Evolutionary conservation across 2,113 vertebrate genomes (phyloP).

Genomic region (Ictalurus punctatus): DNA sequence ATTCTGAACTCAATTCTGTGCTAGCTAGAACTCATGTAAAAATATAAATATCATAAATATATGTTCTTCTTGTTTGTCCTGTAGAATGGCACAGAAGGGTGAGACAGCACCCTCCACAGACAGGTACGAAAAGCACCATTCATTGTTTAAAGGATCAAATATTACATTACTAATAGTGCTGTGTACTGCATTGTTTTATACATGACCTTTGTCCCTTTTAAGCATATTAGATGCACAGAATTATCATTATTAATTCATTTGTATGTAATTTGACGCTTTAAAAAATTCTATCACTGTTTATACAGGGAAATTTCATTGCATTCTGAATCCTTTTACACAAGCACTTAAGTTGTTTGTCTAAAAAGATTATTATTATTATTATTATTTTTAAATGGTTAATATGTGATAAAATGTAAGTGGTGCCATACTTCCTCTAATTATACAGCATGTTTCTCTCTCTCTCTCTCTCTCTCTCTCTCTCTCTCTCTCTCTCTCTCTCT

Average conservation of each 20-base stretch:
- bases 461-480: neutral
- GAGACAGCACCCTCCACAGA: slow-evolving; percentile 40
- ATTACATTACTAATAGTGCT: neutral
- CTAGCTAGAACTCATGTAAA: neutral
- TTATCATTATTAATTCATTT: neutral
- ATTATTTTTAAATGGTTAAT: neutral
- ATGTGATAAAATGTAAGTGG: neutral
- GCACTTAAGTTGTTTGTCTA: neutral
- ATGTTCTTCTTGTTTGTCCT: neutral
- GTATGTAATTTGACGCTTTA: neutral
- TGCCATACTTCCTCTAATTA: neutral
- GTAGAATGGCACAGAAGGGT: slow-evolving; percentile 46
- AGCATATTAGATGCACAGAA: neutral
- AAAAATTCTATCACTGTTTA: neutral
- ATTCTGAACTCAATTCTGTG: neutral
- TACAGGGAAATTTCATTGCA: neutral
- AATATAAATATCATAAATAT: too few species aligned
- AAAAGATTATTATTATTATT: too few species aligned
- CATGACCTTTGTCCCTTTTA: neutral
- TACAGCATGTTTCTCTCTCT: too few species aligned
- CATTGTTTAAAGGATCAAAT: neutral
- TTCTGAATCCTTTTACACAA: neutral
- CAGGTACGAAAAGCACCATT: slow-evolving; percentile 32
- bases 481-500: neutral
- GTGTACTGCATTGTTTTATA: neutral